Base-by-base conservation (phyloP, 2,888 invertebrate species). In the Tiliacea aurago region DNA sequence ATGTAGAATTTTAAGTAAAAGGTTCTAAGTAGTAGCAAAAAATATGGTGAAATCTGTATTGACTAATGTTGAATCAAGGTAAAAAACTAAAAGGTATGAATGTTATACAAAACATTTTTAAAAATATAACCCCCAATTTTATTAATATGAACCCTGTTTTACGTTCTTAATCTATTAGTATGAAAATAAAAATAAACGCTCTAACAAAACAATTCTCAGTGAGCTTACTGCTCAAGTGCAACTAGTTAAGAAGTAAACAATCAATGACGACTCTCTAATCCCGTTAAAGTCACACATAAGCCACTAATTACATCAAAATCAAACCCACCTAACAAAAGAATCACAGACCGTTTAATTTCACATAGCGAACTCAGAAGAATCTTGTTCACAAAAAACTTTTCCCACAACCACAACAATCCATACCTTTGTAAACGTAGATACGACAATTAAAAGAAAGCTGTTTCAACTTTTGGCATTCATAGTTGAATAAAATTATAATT, bases 401-500 rank as follows among this genome's bases (percentile, higher is more conserved):
- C 86, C 72, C 85, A 86, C 76, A 65, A 67, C 28, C 33, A 65
- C 56, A 66, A 65, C 28, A 1, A 58, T 53, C 33, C 49, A 73
- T 55, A 53, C 62, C 81, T 84, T 81, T 83, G 83, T 86, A 78
- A 86, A 73, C 79, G 81, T 72, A 76, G 67, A 70, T 73, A 67
- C 61, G 15, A 81, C 85, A 86, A 86, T 86, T 85, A 86, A 86
- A 84, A 85, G 86, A 83, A 85, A 86, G 87, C 79, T 70, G 65
- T 58, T 41, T 73, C 41, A 78, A 84, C 71, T 84, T 83, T 81
- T 84, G 80, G 70, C 81, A 84, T 83, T 85, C 78, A 76, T 84
- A 81, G 80, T 76, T 69, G 72, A 66, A 85, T 77, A 70, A 85
- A 86, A 75, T 77, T 73, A 81, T 77, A 78, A 84, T 78, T 78